Percentiles rank a stretch among this genome's conserved stretches.
Evolutionary conservation across 2,797 vertebrate genomes (phyloP).

Genomic region (Neosilurus mollespiculum): DNA sequence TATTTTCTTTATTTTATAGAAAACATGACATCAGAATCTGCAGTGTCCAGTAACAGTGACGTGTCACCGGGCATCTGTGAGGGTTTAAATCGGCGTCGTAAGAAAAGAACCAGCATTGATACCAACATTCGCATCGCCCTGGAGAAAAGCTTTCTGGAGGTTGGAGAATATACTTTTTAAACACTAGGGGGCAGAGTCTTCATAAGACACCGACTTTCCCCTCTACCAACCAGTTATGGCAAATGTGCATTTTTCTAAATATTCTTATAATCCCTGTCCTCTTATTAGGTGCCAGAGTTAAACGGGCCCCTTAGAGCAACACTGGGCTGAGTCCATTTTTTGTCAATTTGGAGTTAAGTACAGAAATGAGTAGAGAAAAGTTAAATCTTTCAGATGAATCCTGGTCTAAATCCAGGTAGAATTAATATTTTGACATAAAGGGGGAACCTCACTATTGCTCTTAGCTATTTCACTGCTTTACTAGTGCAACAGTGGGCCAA

Average conservation of each 20-base stretch:
- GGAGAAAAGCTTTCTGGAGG: constrained; percentile 90
- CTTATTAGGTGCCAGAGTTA: no score
- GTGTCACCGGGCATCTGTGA: constrained; percentile 72
- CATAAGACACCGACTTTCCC: no score
- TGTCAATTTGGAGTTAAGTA: no score
- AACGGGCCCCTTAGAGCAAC: no score
- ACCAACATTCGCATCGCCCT: constrained; percentile 88
- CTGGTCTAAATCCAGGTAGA: no score
- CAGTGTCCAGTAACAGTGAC: constrained; percentile 80
- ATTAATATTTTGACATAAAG: no score
- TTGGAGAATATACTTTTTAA: constrained; percentile 53
- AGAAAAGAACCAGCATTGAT: constrained; percentile 92
- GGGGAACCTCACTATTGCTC: no score
- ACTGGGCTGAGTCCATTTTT: no score
- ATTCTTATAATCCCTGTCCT: not conserved
- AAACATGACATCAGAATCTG: constrained; percentile 81
- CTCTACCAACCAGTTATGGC: not conserved
- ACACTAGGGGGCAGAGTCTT: constrained; percentile 30
- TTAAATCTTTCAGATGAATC: no score
- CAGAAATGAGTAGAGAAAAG: no score
- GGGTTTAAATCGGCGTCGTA: constrained; percentile 84
- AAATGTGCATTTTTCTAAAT: not conserved
- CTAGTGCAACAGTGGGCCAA: no score
- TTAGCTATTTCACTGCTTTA: no score
- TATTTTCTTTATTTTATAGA: constrained; percentile 62